Base-by-base conservation (phyloP, 1,140 invertebrate genomes). In the Probaryconus sp. region DNA sequence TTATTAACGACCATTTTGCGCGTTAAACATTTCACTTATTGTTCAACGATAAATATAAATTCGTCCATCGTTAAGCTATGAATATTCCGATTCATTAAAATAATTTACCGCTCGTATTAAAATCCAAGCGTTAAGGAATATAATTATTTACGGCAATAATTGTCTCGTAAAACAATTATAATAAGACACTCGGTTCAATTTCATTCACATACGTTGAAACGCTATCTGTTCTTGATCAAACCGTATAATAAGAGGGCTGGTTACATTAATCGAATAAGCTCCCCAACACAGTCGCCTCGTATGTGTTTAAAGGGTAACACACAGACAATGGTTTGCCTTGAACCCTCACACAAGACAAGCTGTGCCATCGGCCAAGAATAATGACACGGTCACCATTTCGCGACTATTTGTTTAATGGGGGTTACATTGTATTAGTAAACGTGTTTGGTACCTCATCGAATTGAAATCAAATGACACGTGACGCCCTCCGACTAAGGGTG, bases 331-430 rank as follows among this genome's bases (percentile, higher is more conserved):
- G 24, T 48, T 48, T 48, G 10, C 28, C 10, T 48, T 31, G 26
- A 13, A 31, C 21, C 1, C n/a, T n/a, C 47, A 35, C 26, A 35
- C 30, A 35, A 35, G 11, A 31, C 30, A 13, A 50, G n/a, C 11
- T 24, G 26, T 50, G 20, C 13, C 30, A 20, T 20, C 17, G 20
- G 28, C 35, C 30, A 24, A 35, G 47, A 50, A 50, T 50, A 50
- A 50, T 35, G 17, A 24, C 30, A 10, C 28, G 30, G 9, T 40
- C 35, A 53, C 35, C 20, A 33, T 33, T 74, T 78, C 68, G 18
- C 33, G 50, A 72, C 76, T 83, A 83, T 83, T 84, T 84, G 79
- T 83, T 83, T 84, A 85, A 85, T 83, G 76, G 81, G 72, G 79
- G 78, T 83, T 82, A 6, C 16, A 83, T 83, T 82, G 81, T 78